Conservation (phyloP, 2,113 vertebrate species). For the Saguinus midas region DNA sequence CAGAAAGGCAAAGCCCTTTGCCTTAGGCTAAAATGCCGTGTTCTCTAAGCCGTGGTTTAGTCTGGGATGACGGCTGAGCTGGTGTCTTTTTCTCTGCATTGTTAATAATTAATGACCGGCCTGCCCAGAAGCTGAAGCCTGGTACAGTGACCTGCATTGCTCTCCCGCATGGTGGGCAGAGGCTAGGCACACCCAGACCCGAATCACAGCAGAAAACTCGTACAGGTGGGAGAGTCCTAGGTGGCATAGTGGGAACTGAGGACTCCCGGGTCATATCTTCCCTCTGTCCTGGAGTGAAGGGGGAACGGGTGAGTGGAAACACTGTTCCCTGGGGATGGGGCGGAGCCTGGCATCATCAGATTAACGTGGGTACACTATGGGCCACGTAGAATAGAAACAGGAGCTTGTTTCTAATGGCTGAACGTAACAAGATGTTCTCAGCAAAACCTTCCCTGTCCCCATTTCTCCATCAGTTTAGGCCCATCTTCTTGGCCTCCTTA, state of each 20-base stretch:
- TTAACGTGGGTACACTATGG: rapidly evolving
- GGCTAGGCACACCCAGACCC: not conserved
- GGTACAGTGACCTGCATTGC: not conserved
- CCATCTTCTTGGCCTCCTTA: not conserved
- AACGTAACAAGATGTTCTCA: too few relatives aligned
- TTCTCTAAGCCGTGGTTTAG: not conserved
- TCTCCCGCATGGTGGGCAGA: not conserved
- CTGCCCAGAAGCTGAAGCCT: slow-evolving; percentile 12
- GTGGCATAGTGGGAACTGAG: rapidly evolving
- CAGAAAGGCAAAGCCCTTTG: not conserved
- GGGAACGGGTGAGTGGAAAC: rapidly evolving
- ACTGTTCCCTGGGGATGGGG: rapidly evolving
- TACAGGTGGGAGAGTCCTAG: rapidly evolving
- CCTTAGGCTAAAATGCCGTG: not conserved
- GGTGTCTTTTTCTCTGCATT: slow-evolving; percentile 60
- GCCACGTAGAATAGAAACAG: not conserved
- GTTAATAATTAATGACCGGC: slow-evolving; percentile 78
- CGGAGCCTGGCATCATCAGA: not conserved
- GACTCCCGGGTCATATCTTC: rapidly evolving
- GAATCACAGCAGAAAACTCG: rapidly evolving
- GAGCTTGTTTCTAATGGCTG: not conserved
- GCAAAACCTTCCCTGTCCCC: not conserved
- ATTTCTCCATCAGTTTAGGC: rapidly evolving
- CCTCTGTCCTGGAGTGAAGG: too few relatives aligned
- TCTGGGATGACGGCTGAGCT: rapidly evolving